Conservation (phyloP, 1,140 invertebrate genomes). For the Meloidogyne floridensis region DNA sequence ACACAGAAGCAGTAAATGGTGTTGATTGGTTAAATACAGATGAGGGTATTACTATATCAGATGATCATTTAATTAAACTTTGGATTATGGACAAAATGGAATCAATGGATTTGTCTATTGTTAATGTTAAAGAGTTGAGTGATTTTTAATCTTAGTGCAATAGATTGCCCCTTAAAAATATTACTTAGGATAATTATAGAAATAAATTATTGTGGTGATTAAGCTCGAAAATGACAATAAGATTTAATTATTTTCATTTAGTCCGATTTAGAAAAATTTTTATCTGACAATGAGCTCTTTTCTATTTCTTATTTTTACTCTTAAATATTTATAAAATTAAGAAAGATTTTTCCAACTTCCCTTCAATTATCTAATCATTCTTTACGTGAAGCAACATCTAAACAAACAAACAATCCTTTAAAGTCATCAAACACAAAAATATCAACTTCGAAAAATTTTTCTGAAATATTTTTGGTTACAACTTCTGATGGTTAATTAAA, state of each 20-base stretch:
- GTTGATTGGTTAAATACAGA: slow-evolving; percentile 52
- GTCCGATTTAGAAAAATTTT: no score
- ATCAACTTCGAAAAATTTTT: not conserved
- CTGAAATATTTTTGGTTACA: slow-evolving; percentile 37
- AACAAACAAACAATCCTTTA: not conserved
- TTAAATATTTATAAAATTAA: slow-evolving; percentile 10
- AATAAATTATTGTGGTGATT: no score
- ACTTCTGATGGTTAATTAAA: slow-evolving; percentile 35
- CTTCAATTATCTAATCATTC: slow-evolving; percentile 8
- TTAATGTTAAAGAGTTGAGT: slow-evolving; percentile 25
- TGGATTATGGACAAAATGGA: slow-evolving; percentile 83
- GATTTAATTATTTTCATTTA: no score
- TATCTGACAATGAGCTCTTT: no score
- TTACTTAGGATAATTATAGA: no score
- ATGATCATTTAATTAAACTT: slow-evolving; percentile 84
- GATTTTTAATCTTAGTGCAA: not conserved
- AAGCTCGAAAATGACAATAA: no score
- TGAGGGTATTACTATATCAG: slow-evolving; percentile 76
- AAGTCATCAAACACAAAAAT: slow-evolving; percentile 5
- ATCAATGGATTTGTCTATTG: slow-evolving; percentile 66
- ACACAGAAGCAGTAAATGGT: slow-evolving; percentile 20
- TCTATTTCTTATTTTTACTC: no score
- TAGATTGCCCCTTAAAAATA: no score
- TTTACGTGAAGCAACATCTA: not conserved
- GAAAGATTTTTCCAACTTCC: slow-evolving; percentile 40